Base-by-base conservation (phyloP, 2,113 vertebrate species). In the Merops nubicus region DNA sequence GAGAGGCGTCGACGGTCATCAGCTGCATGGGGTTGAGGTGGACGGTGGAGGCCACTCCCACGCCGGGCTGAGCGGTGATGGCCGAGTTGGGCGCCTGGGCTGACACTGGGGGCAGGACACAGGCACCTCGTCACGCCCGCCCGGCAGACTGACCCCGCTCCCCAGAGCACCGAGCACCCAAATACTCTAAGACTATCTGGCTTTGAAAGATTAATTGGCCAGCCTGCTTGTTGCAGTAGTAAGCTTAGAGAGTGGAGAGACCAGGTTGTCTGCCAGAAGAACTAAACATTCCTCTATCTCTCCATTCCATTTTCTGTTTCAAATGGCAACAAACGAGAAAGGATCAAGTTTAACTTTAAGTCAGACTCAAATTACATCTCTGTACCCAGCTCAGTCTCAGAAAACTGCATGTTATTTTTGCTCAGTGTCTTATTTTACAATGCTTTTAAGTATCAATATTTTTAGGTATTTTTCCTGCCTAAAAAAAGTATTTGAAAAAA, bases 1-100 rank as follows among this genome's bases (percentile, higher is more conserved):
- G 98, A 3, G 98, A 98, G 0, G 98, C 96, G 31, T 98, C 99
- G 6, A 99, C 99, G 0, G 99, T 98, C 99, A 99, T 99, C 96
- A 99, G 97, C 97, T 99, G 99, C 99, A 99, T 99, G 97, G 98
- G 99, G 93, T 99, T 99, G 33, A 99, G 98, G 96, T 99, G 99
- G 74, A 99, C 99, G 0, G 99, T 99, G 67, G 99, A 99, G 15
- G 99, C 99, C 89, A 99, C 99, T 2, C 99, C 99, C 1, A 99
- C 99, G 1, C 99, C 98, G 2, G 99, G 98, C 88, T 99, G 99
- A n/a, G 98, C 98, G 6, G 99, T 98, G 95, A 99, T 98, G 10
- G 99, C 98, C 3, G 99, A 99, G 96, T 98, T 99, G 33, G 99
- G 99, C 2, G 99, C 99, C 97, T 99, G 99, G 96, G 99, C 99